phyloP scores from a whole-genome alignment of 2,113 vertebrate species.

The Tiliqua scincoides region DNA sequence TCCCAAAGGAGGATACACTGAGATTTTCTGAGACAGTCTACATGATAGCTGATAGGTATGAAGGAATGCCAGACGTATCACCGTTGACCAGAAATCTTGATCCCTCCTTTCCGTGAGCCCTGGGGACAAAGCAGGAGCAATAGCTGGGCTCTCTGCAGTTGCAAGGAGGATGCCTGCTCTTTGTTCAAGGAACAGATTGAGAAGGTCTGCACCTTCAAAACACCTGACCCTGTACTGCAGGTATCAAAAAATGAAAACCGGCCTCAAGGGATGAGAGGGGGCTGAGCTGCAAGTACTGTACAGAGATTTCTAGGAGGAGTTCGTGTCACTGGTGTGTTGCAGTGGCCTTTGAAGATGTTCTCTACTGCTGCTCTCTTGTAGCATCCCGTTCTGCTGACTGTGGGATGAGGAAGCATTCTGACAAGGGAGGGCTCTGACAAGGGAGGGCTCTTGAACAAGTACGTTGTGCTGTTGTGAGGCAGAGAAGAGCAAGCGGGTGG shows the following conservation, averaged over 20 bases:
- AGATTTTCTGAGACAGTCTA: neutral
- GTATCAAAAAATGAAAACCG: neutral
- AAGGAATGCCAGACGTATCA: neutral
- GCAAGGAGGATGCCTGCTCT: neutral
- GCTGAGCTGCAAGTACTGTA: neutral
- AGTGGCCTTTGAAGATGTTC: neutral
- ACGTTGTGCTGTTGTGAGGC: fast-evolving
- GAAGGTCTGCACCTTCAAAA: neutral
- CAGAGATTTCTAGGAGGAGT: neutral
- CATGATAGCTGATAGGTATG: no score
- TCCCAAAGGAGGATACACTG: neutral
- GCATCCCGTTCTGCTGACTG: neutral
- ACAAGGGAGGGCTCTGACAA: neutral
- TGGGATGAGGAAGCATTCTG: neutral
- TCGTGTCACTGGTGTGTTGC: neutral
- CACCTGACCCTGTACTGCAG: neutral
- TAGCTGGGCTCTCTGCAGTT: neutral
- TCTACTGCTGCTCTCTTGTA: neutral
- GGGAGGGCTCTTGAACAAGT: neutral
- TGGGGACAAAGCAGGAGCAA: neutral
- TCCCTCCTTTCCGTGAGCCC: neutral
- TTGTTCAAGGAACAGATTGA: neutral
- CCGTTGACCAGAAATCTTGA: neutral
- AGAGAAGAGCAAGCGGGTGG: neutral
- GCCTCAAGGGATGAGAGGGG: neutral